phyloP scores from a whole-genome alignment of 1,140 invertebrate species.

The Drosophila bocki region DNA sequence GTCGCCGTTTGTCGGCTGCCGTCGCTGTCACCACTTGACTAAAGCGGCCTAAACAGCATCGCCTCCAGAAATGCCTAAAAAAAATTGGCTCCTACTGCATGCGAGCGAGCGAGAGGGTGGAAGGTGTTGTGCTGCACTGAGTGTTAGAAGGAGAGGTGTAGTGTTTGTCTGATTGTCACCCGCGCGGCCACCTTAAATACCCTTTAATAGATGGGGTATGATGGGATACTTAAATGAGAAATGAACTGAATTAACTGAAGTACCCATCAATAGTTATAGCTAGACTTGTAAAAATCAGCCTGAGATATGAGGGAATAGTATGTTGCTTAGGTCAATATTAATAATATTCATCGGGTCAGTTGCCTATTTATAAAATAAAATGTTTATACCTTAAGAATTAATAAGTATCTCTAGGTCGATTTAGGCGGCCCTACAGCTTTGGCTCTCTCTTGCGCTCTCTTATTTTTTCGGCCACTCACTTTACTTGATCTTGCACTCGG shows the following conservation, averaged over 20 bases:
- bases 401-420: conserved; percentile 1
- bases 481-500: conserved; percentile 78
- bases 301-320: too few relatives aligned
- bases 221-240: neutral
- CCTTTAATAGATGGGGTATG: conserved; percentile 4
- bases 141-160: conserved; percentile 10
- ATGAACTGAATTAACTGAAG: neutral
- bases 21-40: conserved; percentile 30
- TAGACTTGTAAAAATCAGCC: too few relatives aligned
- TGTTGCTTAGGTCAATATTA: too few relatives aligned
- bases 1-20: conserved; percentile 6
- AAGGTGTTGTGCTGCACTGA: neutral
- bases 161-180: conserved; percentile 57
- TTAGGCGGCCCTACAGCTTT: neutral
- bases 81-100: conserved; percentile 7
- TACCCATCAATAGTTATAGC: too few relatives aligned
- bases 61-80: conserved; percentile 36
- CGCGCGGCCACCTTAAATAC: conserved; percentile 36
- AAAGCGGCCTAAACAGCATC: conserved; percentile 49
- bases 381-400: neutral
- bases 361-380: too few relatives aligned
- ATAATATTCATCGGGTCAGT: too few relatives aligned
- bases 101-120: conserved; percentile 16
- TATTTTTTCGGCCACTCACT: conserved; percentile 61
- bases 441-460: conserved; percentile 25